Evolutionary conservation across 1,140 invertebrate species (phyloP).

Genomic region (Tetramorium parvispinum): DNA sequence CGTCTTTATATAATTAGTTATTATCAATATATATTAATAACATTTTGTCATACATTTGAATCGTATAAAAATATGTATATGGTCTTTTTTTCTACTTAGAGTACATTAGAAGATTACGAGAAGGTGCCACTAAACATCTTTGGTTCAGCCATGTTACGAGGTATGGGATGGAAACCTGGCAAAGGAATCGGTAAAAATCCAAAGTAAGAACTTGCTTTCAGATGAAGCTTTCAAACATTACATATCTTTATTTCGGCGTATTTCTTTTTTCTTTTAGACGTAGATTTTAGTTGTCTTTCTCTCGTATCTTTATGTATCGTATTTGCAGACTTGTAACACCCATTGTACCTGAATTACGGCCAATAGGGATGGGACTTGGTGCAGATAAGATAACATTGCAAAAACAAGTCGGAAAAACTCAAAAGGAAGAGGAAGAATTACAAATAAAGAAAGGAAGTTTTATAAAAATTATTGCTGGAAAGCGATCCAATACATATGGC

Average conservation of each 20-base stretch:
- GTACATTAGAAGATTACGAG: conserved; percentile 95
- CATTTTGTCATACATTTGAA: background rate
- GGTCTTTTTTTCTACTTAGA: conserved; percentile 76
- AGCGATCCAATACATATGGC: conserved; percentile 92
- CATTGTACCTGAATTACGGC: conserved; percentile 89
- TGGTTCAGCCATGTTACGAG: conserved; percentile 96
- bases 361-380: conserved; percentile 96
- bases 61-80: background rate
- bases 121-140: conserved; percentile 94
- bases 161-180: conserved; percentile 96
- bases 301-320: conserved; percentile 46
- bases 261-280: no score
- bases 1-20: background rate
- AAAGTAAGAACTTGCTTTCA: conserved; percentile 82
- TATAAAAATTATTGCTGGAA: conserved; percentile 91
- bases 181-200: conserved; percentile 89
- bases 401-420: conserved; percentile 84
- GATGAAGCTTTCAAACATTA: background rate
- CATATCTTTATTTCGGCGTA: background rate
- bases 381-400: conserved; percentile 90
- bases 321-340: conserved; percentile 85
- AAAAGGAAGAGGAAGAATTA: conserved; percentile 88
- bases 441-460: conserved; percentile 89
- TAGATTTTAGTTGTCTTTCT: background rate
- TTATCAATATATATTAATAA: background rate